Evolutionary conservation across 1,140 invertebrate species (phyloP).

Genomic region (Tetranychus cinnabarinus): DNA sequence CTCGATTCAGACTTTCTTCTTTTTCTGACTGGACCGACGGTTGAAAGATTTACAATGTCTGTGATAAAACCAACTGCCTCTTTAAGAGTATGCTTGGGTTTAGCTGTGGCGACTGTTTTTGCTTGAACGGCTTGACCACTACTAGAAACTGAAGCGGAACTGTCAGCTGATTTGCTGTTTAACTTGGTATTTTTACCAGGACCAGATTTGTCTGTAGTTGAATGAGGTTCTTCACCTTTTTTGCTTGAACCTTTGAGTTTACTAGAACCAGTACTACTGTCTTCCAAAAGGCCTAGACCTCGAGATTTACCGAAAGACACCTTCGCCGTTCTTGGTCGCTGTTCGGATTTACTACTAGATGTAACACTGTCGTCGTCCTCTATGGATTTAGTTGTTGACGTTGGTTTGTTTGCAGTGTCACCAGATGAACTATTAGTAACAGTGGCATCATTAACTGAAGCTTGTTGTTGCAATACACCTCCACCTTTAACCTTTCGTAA

Average conservation of each 20-base stretch:
- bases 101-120: not conserved
- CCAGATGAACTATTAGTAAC: no score
- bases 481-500: not conserved
- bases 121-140: not conserved
- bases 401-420: no score
- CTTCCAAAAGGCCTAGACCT: not conserved
- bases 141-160: not conserved
- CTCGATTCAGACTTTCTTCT: slow-evolving; percentile 37
- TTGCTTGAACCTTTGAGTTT: not conserved
- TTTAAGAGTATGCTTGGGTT: slow-evolving; percentile 17
- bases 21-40: slow-evolving; percentile 38
- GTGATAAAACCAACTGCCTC: slow-evolving; percentile 82
- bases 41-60: slow-evolving; percentile 29
- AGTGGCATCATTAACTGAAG: no score
- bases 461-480: no score
- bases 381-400: no score
- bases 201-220: not conserved
- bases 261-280: not conserved
- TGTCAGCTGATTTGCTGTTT: not conserved
- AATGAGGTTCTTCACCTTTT: not conserved
- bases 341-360: no score
- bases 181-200: not conserved
- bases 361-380: no score
- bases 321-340: no score
- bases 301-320: not conserved